Evolutionary conservation across 2,797 vertebrate species (phyloP), one percentile per base, ranked within the genome.

Genomic region (Crenichthys baileyi): DNA sequence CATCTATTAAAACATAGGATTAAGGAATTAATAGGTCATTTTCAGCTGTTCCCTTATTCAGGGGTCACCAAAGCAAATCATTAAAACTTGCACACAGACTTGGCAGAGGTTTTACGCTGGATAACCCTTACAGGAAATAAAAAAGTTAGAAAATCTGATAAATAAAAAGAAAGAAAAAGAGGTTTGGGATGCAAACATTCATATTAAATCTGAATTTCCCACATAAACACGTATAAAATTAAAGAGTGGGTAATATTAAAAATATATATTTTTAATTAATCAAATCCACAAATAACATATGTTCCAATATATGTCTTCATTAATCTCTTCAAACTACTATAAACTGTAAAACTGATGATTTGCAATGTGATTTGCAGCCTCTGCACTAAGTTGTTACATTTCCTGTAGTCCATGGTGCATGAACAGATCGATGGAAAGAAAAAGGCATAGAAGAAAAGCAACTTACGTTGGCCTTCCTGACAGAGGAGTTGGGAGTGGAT

Each of bases 401-500:
- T 41, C n/a, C n/a, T 63, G 65, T 4, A 0, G 51, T 39, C 24
- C 79, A 74, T 50, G 75, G 56, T 76, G 73, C 80, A 79, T 20
- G 31, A 78, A 78, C 8, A 63, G 58, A 72, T 29, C 56, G 86
- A 76, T 20, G 74, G 72, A 86, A 63, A 82, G 80, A 72, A 81
- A 73, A 78, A 90, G 58, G 70, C 9, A 79, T 16, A 20, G 39
- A 87, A 78, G 56, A 88, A 97, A 75, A 85, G 55, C 11, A 79
- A 99, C 98, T 99, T 96, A 99, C 98, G 96, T 97, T 84, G 97
- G 94, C 68, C 91, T 91, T 95, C 98, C 97, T 67, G 97, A 93
- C 90, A 97, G 96, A 70, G 96, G 96, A 8, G 98, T 98, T 76
- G 98, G 98, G 75, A 96, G 96, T 48, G 97, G 97, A 90, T 98